Evolutionary conservation across 2,113 vertebrate species (phyloP), one percentile per base, ranked within the genome.

Genomic region (Elgaria multicarinata): DNA sequence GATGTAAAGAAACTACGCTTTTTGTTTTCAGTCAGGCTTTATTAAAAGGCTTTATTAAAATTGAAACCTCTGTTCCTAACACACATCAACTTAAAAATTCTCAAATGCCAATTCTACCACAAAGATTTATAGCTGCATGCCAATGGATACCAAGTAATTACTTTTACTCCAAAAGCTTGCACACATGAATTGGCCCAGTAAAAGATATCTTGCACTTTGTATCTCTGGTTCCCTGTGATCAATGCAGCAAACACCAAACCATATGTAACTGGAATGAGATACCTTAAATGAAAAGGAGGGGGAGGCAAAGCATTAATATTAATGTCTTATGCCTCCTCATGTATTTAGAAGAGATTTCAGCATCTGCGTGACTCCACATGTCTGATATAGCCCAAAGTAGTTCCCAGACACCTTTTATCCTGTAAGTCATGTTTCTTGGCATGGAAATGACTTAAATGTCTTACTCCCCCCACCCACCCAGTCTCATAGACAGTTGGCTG

Each of bases 71-170:
- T 74, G 44, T 1, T 13, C 36, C 36, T 55, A n/a, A 84, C 13
- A 53, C 64, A 24, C 3, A 66, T 72, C 88, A 74, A 77, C 81
- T n/a, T 66, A 82, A 86, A 85, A 24, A 28, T 62, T 89, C 44
- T 84, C 42, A 67, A 44, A 55, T 62, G 75, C 6, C 31, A 58
- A 58, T 79, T 85, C 78, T 80, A 81, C 39, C 67, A 74, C 81
- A 58, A 64, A 53, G 58, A 74, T 85, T 86, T 20, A 74, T 86
- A 62, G 39, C 55, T 71, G 10, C 39, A 64, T 76, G 46, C n/a
- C 71, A 81, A 77, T 87, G 89, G 66, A 78, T 58, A 33, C 24
- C 81, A 72, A 89, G 77, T 42, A 80, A 79, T 74, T 92, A 85
- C 55, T 86, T 91, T 86, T 90, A 74, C 13, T 36, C 53, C 74